Evolutionary conservation across 2,888 invertebrate species (phyloP).

Genomic region (Ptilodon capucinus): DNA sequence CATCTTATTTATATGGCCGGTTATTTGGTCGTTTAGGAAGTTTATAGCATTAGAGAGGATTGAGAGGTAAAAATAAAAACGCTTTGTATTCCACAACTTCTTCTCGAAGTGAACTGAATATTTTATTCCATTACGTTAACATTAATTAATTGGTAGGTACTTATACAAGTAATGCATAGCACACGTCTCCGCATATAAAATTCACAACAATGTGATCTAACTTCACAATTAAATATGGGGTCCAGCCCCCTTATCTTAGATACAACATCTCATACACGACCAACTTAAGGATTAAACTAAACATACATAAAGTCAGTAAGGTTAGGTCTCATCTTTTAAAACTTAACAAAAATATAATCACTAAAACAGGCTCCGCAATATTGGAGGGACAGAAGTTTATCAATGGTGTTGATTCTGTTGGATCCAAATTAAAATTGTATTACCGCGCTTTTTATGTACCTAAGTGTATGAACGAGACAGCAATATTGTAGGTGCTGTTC

Average conservation of each 20-base stretch:
- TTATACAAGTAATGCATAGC: constrained; percentile 52
- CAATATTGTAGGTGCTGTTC: too few relatives aligned
- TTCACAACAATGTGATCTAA: constrained; percentile 65
- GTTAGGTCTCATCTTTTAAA: constrained; percentile 20
- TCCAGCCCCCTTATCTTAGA: constrained; percentile 71
- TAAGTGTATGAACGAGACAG: too few relatives aligned
- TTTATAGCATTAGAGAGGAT: too few relatives aligned
- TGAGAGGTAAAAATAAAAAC: constrained; percentile 11
- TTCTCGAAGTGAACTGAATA: constrained; percentile 41
- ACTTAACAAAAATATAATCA: background rate
- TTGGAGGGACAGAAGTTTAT: too few relatives aligned
- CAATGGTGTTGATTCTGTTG: too few relatives aligned
- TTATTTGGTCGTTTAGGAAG: too few relatives aligned
- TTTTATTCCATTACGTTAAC: constrained; percentile 57
- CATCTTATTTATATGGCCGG: too few relatives aligned
- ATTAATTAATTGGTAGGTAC: constrained; percentile 64
- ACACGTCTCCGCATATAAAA: constrained; percentile 65
- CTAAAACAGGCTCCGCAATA: background rate
- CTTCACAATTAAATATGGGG: constrained; percentile 62
- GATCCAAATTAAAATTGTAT: too few relatives aligned
- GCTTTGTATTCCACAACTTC: constrained; percentile 30
- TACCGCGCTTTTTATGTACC: too few relatives aligned
- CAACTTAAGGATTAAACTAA: constrained; percentile 38
- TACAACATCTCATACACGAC: constrained; percentile 53
- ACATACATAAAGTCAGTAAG: constrained; percentile 38